Percentiles rank a stretch among this genome's conserved stretches.
These are phyloP conservation scores for Vesta saturnalis DNA, from an alignment of 2,888 invertebrate species.

Conservation along the genomic window DNA sequence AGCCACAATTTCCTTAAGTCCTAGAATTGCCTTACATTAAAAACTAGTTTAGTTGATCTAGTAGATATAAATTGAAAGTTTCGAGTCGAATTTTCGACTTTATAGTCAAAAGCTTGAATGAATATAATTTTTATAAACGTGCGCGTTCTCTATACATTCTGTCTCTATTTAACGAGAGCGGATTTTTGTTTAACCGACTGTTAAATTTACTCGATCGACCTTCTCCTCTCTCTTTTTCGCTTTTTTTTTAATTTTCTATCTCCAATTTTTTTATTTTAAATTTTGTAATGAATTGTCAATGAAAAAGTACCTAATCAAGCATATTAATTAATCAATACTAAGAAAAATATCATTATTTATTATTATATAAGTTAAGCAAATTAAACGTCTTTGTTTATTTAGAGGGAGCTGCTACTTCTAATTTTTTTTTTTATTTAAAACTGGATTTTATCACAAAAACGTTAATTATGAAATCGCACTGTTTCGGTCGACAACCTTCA, in stretches of 20 bases:
- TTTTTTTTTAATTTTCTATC: conserved; percentile 13
- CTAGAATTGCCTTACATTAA: conserved; percentile 30
- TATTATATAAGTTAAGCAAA: too few species aligned
- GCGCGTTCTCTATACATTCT: conserved; percentile 21
- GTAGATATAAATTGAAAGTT: conserved; percentile 13
- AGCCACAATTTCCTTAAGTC: conserved; percentile 26
- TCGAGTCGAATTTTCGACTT: conserved; percentile 27
- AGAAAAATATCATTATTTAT: too few species aligned
- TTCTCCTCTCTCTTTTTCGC: conserved; percentile 46
- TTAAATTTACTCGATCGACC: conserved; percentile 55
- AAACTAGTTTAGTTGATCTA: conserved; percentile 13
- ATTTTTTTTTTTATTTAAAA: too few species aligned
- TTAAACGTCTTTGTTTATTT: too few species aligned
- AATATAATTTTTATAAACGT: conserved; percentile 32
- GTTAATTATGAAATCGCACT: too few species aligned
- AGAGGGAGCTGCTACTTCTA: too few species aligned
- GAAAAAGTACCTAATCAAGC: too few species aligned
- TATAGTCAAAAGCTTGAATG: conserved; percentile 28
- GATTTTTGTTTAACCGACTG: conserved; percentile 49
- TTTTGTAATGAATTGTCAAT: not conserved
- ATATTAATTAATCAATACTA: not conserved
- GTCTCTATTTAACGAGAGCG: conserved; percentile 35
- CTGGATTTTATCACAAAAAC: too few species aligned
- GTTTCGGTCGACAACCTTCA: too few species aligned
- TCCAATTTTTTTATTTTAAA: not conserved